Percentiles rank a stretch among this genome's conserved stretches.
These are phyloP conservation scores for Menura novaehollandiae DNA, from an alignment of 2,113 vertebrate species.

Conservation along the genomic window DNA sequence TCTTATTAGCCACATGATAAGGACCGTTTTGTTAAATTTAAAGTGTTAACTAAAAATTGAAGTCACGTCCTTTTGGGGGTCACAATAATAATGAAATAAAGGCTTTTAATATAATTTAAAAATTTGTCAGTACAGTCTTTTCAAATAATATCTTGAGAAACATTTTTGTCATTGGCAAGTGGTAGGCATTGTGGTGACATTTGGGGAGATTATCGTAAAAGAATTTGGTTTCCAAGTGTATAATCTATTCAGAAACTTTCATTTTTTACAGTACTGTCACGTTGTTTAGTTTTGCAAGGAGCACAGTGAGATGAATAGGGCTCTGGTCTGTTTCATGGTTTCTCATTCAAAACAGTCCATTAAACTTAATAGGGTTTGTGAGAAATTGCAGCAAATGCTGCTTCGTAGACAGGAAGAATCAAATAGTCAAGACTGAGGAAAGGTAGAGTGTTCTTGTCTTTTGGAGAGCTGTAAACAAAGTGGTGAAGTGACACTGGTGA, in stretches of 20 bases:
- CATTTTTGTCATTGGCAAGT: neutral
- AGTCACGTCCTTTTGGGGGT: neutral
- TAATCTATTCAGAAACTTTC: neutral
- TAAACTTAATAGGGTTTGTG: neutral
- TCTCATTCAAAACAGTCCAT: neutral
- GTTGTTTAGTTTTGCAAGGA: neutral
- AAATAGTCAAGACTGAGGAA: neutral
- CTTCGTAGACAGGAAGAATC: neutral
- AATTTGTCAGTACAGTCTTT: neutral
- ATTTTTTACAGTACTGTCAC: neutral
- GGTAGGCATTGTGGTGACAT: neutral
- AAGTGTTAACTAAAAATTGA: neutral
- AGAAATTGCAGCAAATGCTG: neutral
- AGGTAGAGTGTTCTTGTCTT: neutral
- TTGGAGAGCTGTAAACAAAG: neutral
- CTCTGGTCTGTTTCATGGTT: neutral
- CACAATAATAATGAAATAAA: neutral
- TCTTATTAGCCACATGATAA: neutral
- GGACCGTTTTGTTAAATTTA: neutral
- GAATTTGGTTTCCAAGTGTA: neutral
- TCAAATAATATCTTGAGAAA: neutral
- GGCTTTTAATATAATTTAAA: neutral
- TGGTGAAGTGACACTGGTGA: neutral
- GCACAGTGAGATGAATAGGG: neutral
- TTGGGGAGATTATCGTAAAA: accelerated